Evolutionary conservation across 2,113 vertebrate species (phyloP).

Genomic region (Peromyscus polionotus): DNA sequence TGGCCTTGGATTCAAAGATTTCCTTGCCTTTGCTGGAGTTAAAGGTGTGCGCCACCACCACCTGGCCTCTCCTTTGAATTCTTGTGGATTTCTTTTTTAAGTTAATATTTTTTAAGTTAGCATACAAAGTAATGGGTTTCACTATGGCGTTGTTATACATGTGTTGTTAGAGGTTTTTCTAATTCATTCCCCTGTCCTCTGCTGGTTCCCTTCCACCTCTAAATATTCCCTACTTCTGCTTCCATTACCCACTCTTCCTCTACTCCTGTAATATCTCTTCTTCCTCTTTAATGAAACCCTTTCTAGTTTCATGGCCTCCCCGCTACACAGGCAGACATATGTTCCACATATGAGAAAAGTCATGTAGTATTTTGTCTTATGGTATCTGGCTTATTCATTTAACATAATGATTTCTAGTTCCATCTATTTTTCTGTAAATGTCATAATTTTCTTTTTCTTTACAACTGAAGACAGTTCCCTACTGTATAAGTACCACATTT

Average conservation of each 20-base stretch:
- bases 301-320: neutral
- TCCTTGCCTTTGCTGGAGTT: too few species aligned
- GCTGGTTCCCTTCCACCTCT: neutral
- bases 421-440: neutral
- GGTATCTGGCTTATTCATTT: neutral
- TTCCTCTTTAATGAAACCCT: neutral
- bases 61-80: neutral
- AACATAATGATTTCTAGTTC: neutral
- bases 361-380: neutral
- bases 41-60: too few species aligned
- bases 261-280: neutral
- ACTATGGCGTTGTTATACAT: neutral
- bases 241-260: neutral
- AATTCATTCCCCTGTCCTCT: neutral
- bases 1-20: too few species aligned
- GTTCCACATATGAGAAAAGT: neutral
- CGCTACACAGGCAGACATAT: neutral
- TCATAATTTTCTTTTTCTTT: neutral
- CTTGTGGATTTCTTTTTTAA: neutral
- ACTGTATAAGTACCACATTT: neutral
- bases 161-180: neutral
- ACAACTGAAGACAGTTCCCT: neutral
- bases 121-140: neutral
- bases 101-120: neutral
- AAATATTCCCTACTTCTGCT: neutral